Base-by-base conservation (phyloP, 2,797 vertebrate genomes). In the Kryptopterus vitreolus region DNA sequence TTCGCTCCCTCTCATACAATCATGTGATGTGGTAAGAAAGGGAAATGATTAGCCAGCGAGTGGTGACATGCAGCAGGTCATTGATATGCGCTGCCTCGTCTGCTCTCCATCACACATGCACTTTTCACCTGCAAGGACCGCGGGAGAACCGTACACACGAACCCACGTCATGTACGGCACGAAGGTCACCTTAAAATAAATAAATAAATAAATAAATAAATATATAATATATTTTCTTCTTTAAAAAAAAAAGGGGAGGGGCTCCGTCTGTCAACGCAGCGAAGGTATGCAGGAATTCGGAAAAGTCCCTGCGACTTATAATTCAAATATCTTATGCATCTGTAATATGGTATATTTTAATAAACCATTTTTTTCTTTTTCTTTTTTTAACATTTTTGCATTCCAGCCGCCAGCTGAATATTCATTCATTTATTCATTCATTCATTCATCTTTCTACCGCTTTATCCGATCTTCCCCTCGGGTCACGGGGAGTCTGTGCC, bases 11-110 rank as follows among this genome's bases (percentile, higher is more conserved):
- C 75, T 77, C 48, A 73, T 82, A 78, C n/a, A 82, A 82, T 77
- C 76, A 82, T 55, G 66, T 58, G 62, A 77, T 77, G 69, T 72
- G 68, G 77, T 77, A 73, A 82, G 78, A 74, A 73, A 18, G 69
- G 48, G 57, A 81, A 77, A 76, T 70, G 73, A 82, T 78, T 55
- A 78, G 76, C 69, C n/a, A 62, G 33, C 29, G 26, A 63, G 69
- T 53, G 48, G n/a, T 72, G 81, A 43, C 20, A 7, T 77, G 58
- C 50, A 57, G 68, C 15, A 53, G 75, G 73, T 26, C 33, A 68
- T 62, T 81, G 73, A 77, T 57, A 77, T 65, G 68, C 75, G 38
- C 59, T 73, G 59, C 65, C 75, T 69, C 70, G n/a, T 77, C 74
- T 52, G 22, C 38, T 69, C 65, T 70, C 29, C 35, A 77, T 62